Evolutionary conservation across 2,888 invertebrate genomes (phyloP).

Genomic region (Coelogynopora nodosa): DNA sequence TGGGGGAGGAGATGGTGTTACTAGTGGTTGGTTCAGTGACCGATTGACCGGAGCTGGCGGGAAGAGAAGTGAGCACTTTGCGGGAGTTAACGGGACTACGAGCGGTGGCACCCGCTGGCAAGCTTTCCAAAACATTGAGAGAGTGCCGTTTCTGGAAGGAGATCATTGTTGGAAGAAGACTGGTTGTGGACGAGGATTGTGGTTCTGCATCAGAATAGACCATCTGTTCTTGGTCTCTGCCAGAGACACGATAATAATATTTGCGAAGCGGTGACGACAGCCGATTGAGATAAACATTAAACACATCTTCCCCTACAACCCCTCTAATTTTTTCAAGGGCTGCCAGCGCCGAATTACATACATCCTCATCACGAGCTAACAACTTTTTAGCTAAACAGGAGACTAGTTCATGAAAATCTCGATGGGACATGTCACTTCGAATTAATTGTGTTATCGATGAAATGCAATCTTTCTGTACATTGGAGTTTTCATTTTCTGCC

Average conservation of each 20-base stretch:
- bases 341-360: constrained; percentile 24
- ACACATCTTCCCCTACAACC: constrained; percentile 26
- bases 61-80: not conserved
- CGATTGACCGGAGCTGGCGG: not conserved
- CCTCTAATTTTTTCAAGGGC: constrained; percentile 34
- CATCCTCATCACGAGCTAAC: constrained; percentile 25
- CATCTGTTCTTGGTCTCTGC: not conserved
- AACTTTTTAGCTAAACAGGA: constrained; percentile 6
- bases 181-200: not conserved
- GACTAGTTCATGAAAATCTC: constrained; percentile 31
- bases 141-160: not conserved
- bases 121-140: not conserved
- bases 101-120: not conserved
- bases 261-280: constrained; percentile 30
- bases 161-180: not conserved
- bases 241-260: constrained; percentile 15
- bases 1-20: not conserved
- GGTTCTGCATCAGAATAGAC: not conserved
- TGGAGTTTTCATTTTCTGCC: not conserved
- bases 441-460: not conserved
- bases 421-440: not conserved
- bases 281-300: constrained; percentile 30
- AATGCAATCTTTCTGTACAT: constrained; percentile 5
- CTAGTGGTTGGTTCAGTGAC: not conserved
- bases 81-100: not conserved